Conservation (phyloP, 2,888 invertebrate species). For the Brachyptera risi region DNA sequence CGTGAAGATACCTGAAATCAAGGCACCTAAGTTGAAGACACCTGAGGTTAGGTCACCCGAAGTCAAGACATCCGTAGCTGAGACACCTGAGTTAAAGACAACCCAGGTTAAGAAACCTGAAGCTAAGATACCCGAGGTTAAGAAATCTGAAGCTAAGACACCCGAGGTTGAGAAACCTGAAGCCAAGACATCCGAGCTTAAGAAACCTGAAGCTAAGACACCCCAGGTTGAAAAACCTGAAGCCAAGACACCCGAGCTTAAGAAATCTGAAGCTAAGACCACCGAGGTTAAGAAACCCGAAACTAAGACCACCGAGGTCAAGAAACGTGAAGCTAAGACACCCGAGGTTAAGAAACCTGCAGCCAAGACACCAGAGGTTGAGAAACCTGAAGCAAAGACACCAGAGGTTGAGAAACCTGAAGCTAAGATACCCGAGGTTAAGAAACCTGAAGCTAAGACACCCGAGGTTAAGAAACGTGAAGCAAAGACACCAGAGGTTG, state of each 20-base stretch:
- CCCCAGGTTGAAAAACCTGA: not conserved
- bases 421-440: too few species aligned
- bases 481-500: conserved; percentile 20
- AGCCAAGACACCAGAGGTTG: not conserved
- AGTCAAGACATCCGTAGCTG: too few species aligned
- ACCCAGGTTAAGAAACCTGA: too few species aligned
- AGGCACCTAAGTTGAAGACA: too few species aligned
- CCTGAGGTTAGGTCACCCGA: too few species aligned
- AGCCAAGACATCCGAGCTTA: not conserved
- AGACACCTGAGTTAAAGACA: too few species aligned
- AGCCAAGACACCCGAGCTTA: not conserved
- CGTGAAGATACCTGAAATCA: too few species aligned
- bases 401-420: not conserved
- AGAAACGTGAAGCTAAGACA: too few species aligned
- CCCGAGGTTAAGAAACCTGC: not conserved
- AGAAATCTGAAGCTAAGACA: not conserved
- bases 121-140: not conserved
- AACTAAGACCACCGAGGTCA: too few species aligned
- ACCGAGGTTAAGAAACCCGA: not conserved
- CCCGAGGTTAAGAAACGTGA: conserved; percentile 34
- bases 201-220: not conserved
- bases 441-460: too few species aligned
- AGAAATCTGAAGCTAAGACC: not conserved
- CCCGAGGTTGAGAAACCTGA: not conserved
- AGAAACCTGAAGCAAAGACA: not conserved